Evolutionary conservation across 2,113 vertebrate species (phyloP).

Genomic region (Mohoua ochrocephala): DNA sequence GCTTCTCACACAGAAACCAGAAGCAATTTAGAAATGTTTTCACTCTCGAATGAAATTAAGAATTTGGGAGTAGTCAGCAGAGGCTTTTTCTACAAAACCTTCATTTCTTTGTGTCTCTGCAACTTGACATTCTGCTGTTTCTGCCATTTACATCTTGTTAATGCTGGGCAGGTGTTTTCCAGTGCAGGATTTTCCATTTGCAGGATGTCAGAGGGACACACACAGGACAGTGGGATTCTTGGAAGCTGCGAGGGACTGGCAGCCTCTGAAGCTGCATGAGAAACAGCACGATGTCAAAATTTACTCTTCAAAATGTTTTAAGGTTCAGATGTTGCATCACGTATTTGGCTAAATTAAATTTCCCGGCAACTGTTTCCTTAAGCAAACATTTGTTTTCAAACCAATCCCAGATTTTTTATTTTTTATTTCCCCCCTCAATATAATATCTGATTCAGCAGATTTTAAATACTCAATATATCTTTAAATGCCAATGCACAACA

Average conservation of each 20-base stretch:
- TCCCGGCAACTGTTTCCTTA: conserved; percentile 63
- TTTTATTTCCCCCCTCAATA: conserved; percentile 52
- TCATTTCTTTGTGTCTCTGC: conserved; percentile 56
- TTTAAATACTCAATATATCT: conserved; percentile 84
- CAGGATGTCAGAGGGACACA: conserved; percentile 73
- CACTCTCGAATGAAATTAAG: conserved; percentile 52
- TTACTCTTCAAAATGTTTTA: conserved; percentile 39
- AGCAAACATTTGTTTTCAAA: conserved; percentile 65
- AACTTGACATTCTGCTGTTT: conserved; percentile 64
- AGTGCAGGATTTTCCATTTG: conserved; percentile 70
- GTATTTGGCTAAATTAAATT: conserved; percentile 64
- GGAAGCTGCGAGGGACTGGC: conserved; percentile 57
- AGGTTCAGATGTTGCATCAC: conserved; percentile 47
- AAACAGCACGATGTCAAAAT: not conserved
- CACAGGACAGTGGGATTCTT: conserved; percentile 66
- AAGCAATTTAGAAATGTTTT: conserved; percentile 45
- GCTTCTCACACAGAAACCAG: conserved; percentile 12
- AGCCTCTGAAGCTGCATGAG: conserved; percentile 25
- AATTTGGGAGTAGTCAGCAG: conserved; percentile 49
- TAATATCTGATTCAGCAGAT: conserved; percentile 85
- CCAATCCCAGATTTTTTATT: conserved; percentile 9
- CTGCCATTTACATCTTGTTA: conserved; percentile 73
- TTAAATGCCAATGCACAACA: conserved; percentile 82
- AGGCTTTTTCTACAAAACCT: conserved; percentile 35
- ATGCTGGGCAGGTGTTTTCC: conserved; percentile 76